These are phyloP conservation scores for Gadopsis marmoratus DNA, from an alignment of 2,797 vertebrate genomes.

Conservation along the genomic window DNA sequence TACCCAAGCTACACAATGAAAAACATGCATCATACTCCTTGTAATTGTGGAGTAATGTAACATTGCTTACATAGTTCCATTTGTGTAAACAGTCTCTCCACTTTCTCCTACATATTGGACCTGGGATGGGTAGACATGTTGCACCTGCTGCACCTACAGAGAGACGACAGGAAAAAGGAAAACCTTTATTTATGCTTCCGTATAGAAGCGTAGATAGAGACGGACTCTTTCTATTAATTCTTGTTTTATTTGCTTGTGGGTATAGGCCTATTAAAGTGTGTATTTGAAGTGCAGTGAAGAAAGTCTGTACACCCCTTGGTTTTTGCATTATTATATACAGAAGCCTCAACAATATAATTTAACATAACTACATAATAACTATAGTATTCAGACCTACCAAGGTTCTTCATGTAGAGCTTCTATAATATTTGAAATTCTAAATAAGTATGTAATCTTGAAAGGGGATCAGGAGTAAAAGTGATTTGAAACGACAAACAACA, in stretches of 20 bases:
- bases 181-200: background rate
- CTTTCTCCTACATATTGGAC: conserved; percentile 96
- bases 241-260: background rate
- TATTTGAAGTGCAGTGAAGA: conserved; percentile 21
- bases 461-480: background rate
- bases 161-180: conserved; percentile 24
- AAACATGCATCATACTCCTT: background rate
- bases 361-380: background rate
- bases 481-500: background rate
- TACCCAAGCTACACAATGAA: background rate
- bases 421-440: background rate
- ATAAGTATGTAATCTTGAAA: background rate
- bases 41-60: background rate
- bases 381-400: background rate
- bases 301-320: conserved; percentile 35
- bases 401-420: background rate
- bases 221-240: background rate
- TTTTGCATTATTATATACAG: conserved; percentile 7
- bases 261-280: conserved; percentile 7
- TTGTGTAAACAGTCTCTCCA: conserved; percentile 94
- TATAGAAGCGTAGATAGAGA: too few species aligned
- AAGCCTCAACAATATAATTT: background rate
- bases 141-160: conserved; percentile 90
- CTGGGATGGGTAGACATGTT: conserved; percentile 94
- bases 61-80: conserved; percentile 91